phyloP scores from a whole-genome alignment of 2,888 invertebrate species.

The Agriotes lineatus region DNA sequence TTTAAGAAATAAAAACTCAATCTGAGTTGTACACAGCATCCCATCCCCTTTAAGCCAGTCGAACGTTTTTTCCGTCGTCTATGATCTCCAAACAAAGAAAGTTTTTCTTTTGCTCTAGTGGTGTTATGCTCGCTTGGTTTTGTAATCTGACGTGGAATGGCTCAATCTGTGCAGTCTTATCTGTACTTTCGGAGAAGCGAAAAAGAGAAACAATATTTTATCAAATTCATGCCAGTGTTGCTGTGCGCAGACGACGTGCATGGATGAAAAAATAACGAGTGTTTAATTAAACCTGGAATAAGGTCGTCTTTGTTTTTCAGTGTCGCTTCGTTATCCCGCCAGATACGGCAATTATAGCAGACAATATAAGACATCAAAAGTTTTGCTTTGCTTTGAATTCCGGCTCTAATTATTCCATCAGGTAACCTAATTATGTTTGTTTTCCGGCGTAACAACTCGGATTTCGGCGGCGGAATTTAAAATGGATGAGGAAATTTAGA shows the following conservation, averaged over 20 bases:
- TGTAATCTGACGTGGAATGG: conserved; percentile 16
- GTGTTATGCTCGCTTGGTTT: conserved; percentile 23
- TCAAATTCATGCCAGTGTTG: conserved; percentile 12
- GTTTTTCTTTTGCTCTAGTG: conserved; percentile 15
- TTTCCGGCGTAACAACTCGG: conserved; percentile 20
- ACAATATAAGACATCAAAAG: conserved; percentile 24
- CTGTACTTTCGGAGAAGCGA: conserved; percentile 1
- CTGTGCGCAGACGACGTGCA: neutral
- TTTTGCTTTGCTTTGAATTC: conserved; percentile 16
- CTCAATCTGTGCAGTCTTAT: conserved; percentile 18
- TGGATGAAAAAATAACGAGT: conserved; percentile 15
- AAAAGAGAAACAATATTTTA: conserved; percentile 24
- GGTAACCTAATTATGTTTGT: conserved; percentile 23
- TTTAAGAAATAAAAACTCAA: too few species aligned
- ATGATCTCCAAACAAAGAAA: conserved; percentile 17
- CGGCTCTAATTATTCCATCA: conserved; percentile 15
- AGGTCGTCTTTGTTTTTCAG: conserved; percentile 31
- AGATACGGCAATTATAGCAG: conserved; percentile 23
- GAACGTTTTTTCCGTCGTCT: conserved; percentile 7
- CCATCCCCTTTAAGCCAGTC: neutral
- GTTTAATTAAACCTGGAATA: conserved; percentile 23
- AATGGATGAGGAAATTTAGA: conserved; percentile 13
- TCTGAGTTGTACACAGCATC: too few species aligned
- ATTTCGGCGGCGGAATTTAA: conserved; percentile 13
- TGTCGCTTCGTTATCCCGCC: conserved; percentile 26